These are phyloP conservation scores for Drosophila merina DNA, from an alignment of 2,888 invertebrate species.

Conservation along the genomic window DNA sequence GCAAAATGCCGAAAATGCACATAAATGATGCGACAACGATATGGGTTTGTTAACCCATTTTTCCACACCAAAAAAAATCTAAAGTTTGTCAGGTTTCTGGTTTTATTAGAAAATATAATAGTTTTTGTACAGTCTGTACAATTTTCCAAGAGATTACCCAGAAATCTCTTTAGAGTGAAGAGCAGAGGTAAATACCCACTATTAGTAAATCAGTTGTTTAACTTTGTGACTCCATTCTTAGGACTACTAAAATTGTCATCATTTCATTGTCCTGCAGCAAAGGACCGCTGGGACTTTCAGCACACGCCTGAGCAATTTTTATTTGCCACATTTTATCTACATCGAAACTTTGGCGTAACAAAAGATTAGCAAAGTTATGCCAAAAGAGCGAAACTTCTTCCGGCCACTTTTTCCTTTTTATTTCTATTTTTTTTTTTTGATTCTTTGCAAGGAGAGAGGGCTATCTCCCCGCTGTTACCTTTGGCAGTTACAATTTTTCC, in stretches of 20 bases:
- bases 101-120: not conserved
- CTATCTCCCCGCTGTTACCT: slow-evolving; percentile 5
- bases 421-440: slow-evolving; percentile 4
- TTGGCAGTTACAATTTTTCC: slow-evolving; percentile 38
- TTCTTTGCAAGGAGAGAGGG: no score
- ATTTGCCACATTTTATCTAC: slow-evolving; percentile 76
- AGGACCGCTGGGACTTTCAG: slow-evolving; percentile 30
- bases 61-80: not conserved
- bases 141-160: not conserved
- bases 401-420: slow-evolving; percentile 11
- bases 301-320: slow-evolving; percentile 60
- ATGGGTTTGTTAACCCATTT: slow-evolving; percentile 36
- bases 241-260: slow-evolving; percentile 26
- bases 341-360: slow-evolving; percentile 74
- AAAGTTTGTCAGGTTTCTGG: not conserved
- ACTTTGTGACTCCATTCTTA: slow-evolving; percentile 14
- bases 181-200: slow-evolving; percentile 15
- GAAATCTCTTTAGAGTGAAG: not conserved
- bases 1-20: slow-evolving; percentile 44
- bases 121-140: not conserved
- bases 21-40: slow-evolving; percentile 36
- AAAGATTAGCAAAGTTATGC: slow-evolving; percentile 76
- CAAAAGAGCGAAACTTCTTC: slow-evolving; percentile 56
- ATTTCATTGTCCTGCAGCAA: slow-evolving; percentile 11
- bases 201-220: slow-evolving; percentile 33